phyloP scores from a whole-genome alignment of 2,888 invertebrate species.

The Cheilosia pagana region DNA sequence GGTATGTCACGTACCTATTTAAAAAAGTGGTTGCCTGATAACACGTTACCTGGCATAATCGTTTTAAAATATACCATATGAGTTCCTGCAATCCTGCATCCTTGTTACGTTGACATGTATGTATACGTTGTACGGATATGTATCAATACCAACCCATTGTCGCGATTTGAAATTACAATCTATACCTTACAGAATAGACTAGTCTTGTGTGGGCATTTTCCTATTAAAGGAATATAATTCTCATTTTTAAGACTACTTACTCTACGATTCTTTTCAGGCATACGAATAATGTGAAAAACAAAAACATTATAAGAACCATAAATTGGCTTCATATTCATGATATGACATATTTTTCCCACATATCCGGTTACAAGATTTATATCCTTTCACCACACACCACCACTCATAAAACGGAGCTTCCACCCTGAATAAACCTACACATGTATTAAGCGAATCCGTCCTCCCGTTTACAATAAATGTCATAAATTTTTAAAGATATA shows the following conservation, averaged over 20 bases:
- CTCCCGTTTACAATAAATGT: constrained; percentile 29
- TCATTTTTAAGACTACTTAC: not conserved
- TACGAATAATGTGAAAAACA: not conserved
- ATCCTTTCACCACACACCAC: constrained; percentile 25
- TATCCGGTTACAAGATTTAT: constrained; percentile 56
- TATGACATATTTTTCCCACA: constrained; percentile 55
- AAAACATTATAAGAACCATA: constrained; percentile 36
- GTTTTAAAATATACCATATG: no score
- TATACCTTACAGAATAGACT: no score
- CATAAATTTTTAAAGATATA: constrained; percentile 53
- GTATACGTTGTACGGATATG: no score
- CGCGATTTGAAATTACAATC: no score
- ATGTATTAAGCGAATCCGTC: constrained; percentile 41
- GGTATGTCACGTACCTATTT: no score
- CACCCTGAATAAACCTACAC: constrained; percentile 2
- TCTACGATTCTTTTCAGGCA: not conserved
- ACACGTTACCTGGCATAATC: no score
- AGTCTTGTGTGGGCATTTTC: no score
- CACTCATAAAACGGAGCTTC: constrained; percentile 36
- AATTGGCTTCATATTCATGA: constrained; percentile 55
- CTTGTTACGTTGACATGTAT: no score
- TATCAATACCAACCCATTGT: no score
- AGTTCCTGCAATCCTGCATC: no score
- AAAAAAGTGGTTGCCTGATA: no score
- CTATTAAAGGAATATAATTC: not conserved